These are phyloP conservation scores for Heliconius sara DNA, from an alignment of 2,888 invertebrate species.

Conservation along the genomic window DNA sequence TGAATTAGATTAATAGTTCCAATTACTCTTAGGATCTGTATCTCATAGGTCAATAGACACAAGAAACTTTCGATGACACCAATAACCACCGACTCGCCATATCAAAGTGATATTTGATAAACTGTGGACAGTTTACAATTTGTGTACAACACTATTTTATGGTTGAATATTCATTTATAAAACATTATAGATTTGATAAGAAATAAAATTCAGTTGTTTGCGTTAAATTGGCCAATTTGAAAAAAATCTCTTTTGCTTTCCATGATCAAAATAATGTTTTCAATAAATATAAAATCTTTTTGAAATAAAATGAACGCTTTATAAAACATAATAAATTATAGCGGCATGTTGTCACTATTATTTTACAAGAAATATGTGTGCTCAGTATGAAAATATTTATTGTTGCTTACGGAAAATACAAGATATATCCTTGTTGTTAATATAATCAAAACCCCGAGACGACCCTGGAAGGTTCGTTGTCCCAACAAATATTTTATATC, in stretches of 20 bases:
- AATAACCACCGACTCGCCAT: conserved; percentile 20
- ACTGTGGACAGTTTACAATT: background rate
- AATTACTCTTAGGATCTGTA: conserved; percentile 63
- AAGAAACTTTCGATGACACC: conserved; percentile 46
- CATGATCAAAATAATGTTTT: too few relatives aligned
- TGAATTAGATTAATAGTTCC: conserved; percentile 77
- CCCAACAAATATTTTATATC: conserved; percentile 58
- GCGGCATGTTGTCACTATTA: too few relatives aligned
- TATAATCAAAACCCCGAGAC: conserved; percentile 57
- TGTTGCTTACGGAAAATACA: conserved; percentile 54
- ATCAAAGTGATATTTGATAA: background rate
- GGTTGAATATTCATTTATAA: background rate
- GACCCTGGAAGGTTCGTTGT: conserved; percentile 63
- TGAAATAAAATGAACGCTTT: too few relatives aligned
- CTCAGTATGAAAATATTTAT: conserved; percentile 45
- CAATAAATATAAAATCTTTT: too few relatives aligned
- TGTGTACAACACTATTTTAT: background rate
- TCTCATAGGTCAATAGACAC: conserved; percentile 60
- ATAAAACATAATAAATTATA: too few relatives aligned
- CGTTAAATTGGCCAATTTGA: too few relatives aligned
- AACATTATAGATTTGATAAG: background rate
- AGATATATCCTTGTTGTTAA: conserved; percentile 48
- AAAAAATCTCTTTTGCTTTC: too few relatives aligned
- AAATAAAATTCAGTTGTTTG: background rate
- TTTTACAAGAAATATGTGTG: background rate